These are phyloP conservation scores for Zaprionus capensis DNA, from an alignment of 1,140 invertebrate species.

Conservation along the genomic window DNA sequence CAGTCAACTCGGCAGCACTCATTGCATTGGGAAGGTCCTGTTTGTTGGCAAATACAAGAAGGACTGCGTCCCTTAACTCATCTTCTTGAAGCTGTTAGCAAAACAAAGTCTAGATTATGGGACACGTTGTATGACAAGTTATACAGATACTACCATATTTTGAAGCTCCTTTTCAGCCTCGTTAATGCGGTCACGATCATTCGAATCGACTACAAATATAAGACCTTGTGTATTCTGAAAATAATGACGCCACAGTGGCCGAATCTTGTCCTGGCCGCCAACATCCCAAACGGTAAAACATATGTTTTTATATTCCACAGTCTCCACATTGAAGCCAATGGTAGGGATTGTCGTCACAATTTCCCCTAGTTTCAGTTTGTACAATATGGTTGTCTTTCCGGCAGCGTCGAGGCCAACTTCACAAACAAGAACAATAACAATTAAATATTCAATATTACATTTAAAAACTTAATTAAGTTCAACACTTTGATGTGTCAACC, in stretches of 20 bases:
- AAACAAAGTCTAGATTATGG: neutral
- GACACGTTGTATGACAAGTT: neutral
- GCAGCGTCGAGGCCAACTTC: constrained; percentile 96
- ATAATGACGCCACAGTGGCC: constrained; percentile 98
- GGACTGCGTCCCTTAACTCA: constrained; percentile 97
- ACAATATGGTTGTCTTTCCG: constrained; percentile 99
- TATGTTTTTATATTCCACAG: constrained; percentile 98
- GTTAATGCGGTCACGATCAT: constrained; percentile 96
- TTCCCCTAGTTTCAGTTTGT: constrained; percentile 98
- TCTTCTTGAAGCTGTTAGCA: constrained; percentile 92
- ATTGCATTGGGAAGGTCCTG: constrained; percentile 99
- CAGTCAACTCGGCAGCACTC: constrained; percentile 97
- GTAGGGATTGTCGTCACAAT: constrained; percentile 99
- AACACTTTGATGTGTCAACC: neutral
- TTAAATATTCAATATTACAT: neutral
- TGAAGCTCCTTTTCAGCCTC: constrained; percentile 98
- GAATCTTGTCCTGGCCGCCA: constrained; percentile 97
- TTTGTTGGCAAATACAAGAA: constrained; percentile 99
- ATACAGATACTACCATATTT: constrained; percentile 91
- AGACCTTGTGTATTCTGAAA: constrained; percentile 99
- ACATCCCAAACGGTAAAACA: constrained; percentile 99
- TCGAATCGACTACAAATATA: constrained; percentile 99
- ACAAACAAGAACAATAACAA: constrained; percentile 38
- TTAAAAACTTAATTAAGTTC: neutral
- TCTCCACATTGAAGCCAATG: constrained; percentile 96